Conservation (phyloP, 2,888 invertebrate species). For the Epicampocera succincta region DNA sequence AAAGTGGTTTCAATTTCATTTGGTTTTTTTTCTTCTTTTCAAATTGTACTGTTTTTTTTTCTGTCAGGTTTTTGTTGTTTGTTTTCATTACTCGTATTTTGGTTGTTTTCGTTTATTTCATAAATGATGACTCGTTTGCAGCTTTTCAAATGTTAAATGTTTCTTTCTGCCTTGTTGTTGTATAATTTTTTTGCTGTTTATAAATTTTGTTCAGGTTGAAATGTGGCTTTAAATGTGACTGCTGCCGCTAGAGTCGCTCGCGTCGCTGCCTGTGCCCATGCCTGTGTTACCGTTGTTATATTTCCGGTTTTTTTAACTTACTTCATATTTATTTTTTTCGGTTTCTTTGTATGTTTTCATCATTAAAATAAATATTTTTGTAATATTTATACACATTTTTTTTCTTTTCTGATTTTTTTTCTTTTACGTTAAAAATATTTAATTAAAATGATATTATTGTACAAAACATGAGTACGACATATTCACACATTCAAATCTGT, state of each 20-base stretch:
- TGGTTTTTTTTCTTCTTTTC: slow-evolving; percentile 3
- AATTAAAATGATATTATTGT: slow-evolving; percentile 60
- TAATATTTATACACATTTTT: slow-evolving; percentile 1
- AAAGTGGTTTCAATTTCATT: neutral
- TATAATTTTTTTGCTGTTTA: neutral
- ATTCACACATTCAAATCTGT: slow-evolving; percentile 24
- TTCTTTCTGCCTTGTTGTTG: slow-evolving; percentile 14
- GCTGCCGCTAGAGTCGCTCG: neutral
- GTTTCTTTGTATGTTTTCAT: slow-evolving; percentile 27
- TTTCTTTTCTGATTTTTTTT: neutral
- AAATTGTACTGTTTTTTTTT: slow-evolving; percentile 39
- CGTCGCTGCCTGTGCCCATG: slow-evolving; percentile 23
- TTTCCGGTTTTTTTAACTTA: slow-evolving; percentile 63
- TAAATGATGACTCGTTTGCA: slow-evolving; percentile 48
- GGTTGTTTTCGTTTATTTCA: slow-evolving; percentile 34
- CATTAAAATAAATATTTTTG: slow-evolving; percentile 25
- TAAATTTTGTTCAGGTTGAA: neutral
- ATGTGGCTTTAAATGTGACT: slow-evolving; percentile 4
- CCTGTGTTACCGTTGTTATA: slow-evolving; percentile 49
- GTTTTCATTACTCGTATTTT: slow-evolving; percentile 31
- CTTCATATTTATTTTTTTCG: slow-evolving; percentile 11
- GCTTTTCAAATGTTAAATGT: slow-evolving; percentile 45
- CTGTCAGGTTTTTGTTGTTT: slow-evolving; percentile 12
- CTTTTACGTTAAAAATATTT: slow-evolving; percentile 38
- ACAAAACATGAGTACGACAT: neutral